A percentile compares a stretch with the other conserved stretches of the same genome.
These are phyloP conservation scores for Brachirus orientalis DNA, from an alignment of 2,113 vertebrate species.

Conservation along the genomic window DNA sequence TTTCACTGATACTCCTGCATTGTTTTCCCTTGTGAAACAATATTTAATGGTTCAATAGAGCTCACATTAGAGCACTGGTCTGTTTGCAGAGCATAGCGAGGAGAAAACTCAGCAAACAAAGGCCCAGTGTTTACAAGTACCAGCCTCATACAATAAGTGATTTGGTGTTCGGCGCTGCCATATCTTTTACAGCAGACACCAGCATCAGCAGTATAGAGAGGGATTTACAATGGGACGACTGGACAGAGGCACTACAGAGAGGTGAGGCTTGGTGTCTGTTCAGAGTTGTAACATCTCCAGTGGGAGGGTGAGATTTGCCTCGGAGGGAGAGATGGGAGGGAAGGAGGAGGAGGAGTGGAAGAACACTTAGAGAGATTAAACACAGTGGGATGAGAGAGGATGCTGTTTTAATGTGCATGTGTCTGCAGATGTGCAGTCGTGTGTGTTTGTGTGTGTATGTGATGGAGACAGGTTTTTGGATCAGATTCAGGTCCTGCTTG, in stretches of 20 bases:
- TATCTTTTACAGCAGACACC: constrained; percentile 44
- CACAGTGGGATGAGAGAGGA: constrained; percentile 50
- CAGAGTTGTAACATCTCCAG: constrained; percentile 29
- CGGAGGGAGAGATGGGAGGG: background rate
- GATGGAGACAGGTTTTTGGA: constrained; percentile 44
- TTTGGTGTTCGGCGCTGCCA: constrained; percentile 12
- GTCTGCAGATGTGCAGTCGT: constrained; percentile 45
- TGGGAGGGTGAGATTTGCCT: constrained; percentile 25
- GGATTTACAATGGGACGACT: constrained; percentile 51
- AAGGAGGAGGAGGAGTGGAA: constrained; percentile 42
- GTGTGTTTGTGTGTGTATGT: constrained; percentile 11
- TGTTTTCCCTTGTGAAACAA: background rate
- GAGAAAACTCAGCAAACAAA: background rate
- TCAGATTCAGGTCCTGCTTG: constrained; percentile 50
- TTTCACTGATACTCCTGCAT: background rate
- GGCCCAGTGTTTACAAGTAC: constrained; percentile 19
- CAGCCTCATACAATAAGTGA: constrained; percentile 53
- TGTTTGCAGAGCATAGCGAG: background rate
- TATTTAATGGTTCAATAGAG: background rate
- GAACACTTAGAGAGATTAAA: constrained; percentile 78
- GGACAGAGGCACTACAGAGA: constrained; percentile 35
- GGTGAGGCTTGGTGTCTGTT: constrained; percentile 24
- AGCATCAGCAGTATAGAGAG: constrained; percentile 54
- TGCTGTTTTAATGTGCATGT: constrained; percentile 52
- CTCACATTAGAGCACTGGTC: constrained; percentile 1